Base-by-base conservation (phyloP, 1,140 invertebrate species). In the Lordiphosa clarofinis region DNA sequence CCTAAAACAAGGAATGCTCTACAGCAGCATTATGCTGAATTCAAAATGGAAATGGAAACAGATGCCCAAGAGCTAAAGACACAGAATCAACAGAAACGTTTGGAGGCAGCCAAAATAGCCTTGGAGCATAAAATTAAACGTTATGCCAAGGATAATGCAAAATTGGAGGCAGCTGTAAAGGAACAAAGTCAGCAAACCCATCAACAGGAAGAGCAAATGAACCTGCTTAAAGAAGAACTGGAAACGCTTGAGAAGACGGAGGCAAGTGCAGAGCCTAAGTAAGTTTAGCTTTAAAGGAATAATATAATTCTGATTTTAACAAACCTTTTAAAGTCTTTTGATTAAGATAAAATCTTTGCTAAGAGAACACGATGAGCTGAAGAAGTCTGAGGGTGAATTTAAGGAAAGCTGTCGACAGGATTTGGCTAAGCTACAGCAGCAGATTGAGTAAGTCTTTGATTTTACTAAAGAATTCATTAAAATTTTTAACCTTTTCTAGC, bases 331-430 rank as follows among this genome's bases (percentile, higher is more conserved):
- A 56, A 95, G 93, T 33, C 86, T 91, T 33, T 60, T 94, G n/a
- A 89, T 91, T 64, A 92, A 91, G 70, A 88, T 95, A 12, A 91
- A 94, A 69, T 89, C 91, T 39, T 87, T 96, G 62, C 90, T 96
- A 7, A 90, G 91, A 4, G 89, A 94, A 63, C 93, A 95, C 82
- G 95, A 96, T 71, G 92, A 91, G 66, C 87, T 96, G 7, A 95
- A 94, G 78, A 90, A 92, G 56, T 92, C 95, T 84, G 95, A 96
- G 75, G 89, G 90, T 10, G 91, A 93, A 69, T 96, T 95, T 75
- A 93, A 93, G 59, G 92, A 94, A 55, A 92, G 94, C 56, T 97
- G 95, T 73, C 94, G 93, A 73, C 88, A 90, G 13, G 93, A 95
- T 87, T 87, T 94, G 48, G 89, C 88, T 48, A 69, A 89, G n/a